A percentile compares a stretch with the other conserved stretches of the same genome.
These are phyloP conservation scores for Threskiornis aethiopicus DNA, from an alignment of 2,797 vertebrate genomes.

Conservation along the genomic window DNA sequence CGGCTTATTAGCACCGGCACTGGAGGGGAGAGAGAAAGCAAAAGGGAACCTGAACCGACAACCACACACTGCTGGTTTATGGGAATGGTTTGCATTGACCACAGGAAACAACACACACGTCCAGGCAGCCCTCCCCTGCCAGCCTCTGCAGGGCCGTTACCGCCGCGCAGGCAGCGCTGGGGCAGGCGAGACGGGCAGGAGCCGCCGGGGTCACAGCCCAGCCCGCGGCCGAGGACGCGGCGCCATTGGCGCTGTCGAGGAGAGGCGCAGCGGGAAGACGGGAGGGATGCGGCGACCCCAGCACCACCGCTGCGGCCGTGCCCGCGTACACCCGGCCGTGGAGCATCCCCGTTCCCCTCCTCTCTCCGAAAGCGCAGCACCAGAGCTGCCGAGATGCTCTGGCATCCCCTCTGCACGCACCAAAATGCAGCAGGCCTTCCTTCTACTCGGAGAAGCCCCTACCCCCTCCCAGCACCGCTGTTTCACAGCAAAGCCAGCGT, in stretches of 20 bases:
- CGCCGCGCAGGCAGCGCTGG: background rate
- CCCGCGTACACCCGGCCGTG: rapidly evolving
- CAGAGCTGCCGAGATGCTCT: background rate
- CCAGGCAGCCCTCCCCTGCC: background rate
- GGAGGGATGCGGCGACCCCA: background rate
- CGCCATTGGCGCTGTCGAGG: rapidly evolving
- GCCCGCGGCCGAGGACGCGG: rapidly evolving
- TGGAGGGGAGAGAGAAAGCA: background rate
- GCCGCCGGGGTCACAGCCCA: background rate
- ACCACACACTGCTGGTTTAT: background rate
- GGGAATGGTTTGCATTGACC: background rate
- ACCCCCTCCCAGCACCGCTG: rapidly evolving
- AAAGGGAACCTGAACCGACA: background rate
- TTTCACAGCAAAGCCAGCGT: rapidly evolving
- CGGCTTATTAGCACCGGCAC: rapidly evolving
- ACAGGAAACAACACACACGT: background rate
- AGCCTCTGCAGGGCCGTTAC: background rate
- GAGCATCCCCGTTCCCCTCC: background rate
- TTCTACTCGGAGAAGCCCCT: rapidly evolving
- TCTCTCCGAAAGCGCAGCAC: rapidly evolving
- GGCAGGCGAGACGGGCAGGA: background rate
- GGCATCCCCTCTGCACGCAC: rapidly evolving
- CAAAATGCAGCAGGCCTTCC: rapidly evolving
- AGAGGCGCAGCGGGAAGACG: rapidly evolving
- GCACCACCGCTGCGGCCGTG: rapidly evolving